Evolutionary conservation across 2,797 vertebrate genomes (phyloP).

Genomic region (Catharus ustulatus): DNA sequence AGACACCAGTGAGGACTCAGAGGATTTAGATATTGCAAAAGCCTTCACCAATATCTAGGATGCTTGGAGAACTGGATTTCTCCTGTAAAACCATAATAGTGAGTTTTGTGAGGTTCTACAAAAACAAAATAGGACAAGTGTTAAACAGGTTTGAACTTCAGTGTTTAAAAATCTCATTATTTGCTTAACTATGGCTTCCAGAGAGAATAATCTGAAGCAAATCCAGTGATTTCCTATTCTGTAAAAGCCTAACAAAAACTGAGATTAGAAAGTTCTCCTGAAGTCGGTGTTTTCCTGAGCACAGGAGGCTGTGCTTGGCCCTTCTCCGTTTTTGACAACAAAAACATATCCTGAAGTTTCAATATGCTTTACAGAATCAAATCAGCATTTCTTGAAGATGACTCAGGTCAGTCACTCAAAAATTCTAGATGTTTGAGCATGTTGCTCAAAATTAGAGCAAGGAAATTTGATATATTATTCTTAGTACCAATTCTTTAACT

Average conservation of each 20-base stretch:
- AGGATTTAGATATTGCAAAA: neutral
- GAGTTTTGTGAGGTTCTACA: neutral
- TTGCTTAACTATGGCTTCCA: neutral
- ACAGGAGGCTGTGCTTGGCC: neutral
- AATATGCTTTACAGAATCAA: neutral
- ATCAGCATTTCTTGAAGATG: neutral
- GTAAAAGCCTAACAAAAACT: neutral
- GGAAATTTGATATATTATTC: neutral
- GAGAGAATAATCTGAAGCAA: neutral
- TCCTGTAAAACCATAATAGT: neutral
- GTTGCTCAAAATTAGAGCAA: neutral
- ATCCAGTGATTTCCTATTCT: neutral
- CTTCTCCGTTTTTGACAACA: neutral
- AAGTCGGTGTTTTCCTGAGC: neutral
- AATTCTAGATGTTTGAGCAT: neutral
- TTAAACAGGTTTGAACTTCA: neutral
- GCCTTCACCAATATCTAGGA: neutral
- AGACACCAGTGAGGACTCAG: neutral
- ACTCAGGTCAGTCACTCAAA: neutral
- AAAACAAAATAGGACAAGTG: neutral
- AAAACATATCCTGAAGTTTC: neutral
- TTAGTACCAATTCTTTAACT: neutral
- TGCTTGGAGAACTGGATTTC: neutral
- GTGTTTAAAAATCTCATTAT: neutral
- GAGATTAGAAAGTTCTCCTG: neutral